phyloP scores from a whole-genome alignment of 2,888 invertebrate genomes.

The Brachypterus glaber region DNA sequence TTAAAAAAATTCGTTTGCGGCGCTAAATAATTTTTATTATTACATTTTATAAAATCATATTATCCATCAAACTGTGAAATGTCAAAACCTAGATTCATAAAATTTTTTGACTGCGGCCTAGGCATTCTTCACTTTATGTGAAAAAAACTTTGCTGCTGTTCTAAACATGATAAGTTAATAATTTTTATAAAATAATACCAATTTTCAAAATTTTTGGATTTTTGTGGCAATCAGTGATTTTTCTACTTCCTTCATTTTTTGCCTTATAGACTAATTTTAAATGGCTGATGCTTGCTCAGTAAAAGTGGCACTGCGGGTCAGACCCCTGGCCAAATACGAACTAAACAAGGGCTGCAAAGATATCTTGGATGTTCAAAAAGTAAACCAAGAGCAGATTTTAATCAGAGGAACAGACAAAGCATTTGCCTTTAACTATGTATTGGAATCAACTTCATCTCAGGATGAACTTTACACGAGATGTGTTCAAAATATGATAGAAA shows the following conservation, averaged over 20 bases:
- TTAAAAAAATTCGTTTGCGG: too few species aligned
- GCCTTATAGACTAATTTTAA: conserved; percentile 18
- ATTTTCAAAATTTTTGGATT: too few species aligned
- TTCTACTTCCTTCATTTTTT: conserved; percentile 5
- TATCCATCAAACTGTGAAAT: too few species aligned
- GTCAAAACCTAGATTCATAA: too few species aligned
- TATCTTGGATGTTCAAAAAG: conserved; percentile 57
- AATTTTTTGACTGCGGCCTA: too few species aligned
- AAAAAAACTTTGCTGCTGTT: too few species aligned
- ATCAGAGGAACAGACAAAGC: conserved; percentile 48
- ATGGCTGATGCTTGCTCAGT: conserved; percentile 41
- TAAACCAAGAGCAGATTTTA: conserved; percentile 61
- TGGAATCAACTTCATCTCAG: conserved; percentile 59
- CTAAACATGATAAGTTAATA: too few species aligned
- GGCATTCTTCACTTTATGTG: too few species aligned
- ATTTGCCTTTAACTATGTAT: conserved; percentile 80
- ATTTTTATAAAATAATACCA: too few species aligned
- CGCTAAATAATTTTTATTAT: too few species aligned
- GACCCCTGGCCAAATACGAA: conserved; percentile 70
- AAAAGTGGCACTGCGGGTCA: conserved; percentile 71
- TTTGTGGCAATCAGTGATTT: too few species aligned
- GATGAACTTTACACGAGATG: conserved; percentile 63
- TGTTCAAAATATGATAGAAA: conserved; percentile 59
- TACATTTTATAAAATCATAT: too few species aligned
- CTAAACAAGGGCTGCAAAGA: conserved; percentile 62